phyloP scores from a whole-genome alignment of 2,797 vertebrate species.

The Rhadinocentrus ornatus region DNA sequence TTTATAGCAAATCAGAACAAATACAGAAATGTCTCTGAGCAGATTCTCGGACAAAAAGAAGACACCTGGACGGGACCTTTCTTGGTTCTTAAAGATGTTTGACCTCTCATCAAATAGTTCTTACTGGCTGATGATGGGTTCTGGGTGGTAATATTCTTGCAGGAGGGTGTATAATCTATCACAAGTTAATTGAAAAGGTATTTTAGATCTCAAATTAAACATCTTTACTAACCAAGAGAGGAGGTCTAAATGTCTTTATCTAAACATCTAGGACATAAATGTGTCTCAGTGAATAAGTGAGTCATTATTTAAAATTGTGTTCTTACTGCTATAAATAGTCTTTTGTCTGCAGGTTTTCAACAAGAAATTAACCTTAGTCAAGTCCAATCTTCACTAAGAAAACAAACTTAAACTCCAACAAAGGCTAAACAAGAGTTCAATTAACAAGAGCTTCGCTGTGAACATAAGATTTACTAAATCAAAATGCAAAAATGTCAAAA shows the following conservation, averaged over 20 bases:
- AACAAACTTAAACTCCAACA: neutral
- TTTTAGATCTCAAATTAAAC: neutral
- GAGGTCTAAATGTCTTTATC: neutral
- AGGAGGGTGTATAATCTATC: neutral
- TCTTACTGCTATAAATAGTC: neutral
- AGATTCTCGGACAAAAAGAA: neutral
- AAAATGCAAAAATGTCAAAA: neutral
- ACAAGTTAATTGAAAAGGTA: neutral
- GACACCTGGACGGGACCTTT: neutral
- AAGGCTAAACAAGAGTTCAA: neutral
- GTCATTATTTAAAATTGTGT: neutral
- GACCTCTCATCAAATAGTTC: neutral
- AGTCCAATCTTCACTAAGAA: neutral
- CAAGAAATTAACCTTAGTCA: neutral
- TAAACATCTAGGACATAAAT: neutral
- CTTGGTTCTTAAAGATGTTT: neutral
- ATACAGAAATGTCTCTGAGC: neutral
- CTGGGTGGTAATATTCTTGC: neutral
- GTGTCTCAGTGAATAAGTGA: too few relatives aligned
- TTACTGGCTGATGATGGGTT: neutral
- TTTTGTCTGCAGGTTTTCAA: neutral
- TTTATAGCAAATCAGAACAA: neutral
- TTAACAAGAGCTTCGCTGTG: neutral
- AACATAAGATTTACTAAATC: neutral
- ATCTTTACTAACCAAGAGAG: neutral